phyloP scores from a whole-genome alignment of 2,113 vertebrate species.

The Pituophis catenifer region DNA sequence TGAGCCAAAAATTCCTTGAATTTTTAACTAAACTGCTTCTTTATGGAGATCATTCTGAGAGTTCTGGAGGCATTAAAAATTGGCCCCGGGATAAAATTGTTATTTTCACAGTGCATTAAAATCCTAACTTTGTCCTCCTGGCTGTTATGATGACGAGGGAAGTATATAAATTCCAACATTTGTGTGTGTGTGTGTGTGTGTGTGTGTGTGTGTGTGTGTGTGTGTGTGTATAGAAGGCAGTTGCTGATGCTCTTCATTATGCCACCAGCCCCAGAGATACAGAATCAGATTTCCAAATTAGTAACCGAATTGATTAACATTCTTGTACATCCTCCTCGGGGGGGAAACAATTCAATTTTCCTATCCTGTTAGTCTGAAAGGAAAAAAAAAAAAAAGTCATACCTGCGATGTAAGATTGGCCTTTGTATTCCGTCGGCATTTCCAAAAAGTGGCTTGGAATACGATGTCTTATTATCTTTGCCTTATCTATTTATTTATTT shows the following conservation, averaged over 20 bases:
- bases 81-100: not conserved
- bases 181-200: not conserved
- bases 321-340: not conserved
- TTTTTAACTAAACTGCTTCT: not conserved
- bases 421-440: not conserved
- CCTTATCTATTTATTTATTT: not conserved
- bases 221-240: not conserved
- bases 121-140: not conserved
- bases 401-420: not conserved
- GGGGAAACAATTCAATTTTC: not conserved
- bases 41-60: not conserved
- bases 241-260: not conserved
- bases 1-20: not conserved
- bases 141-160: not conserved
- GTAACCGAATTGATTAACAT: fast-evolving
- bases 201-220: not conserved
- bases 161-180: not conserved
- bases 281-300: not conserved
- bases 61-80: not conserved
- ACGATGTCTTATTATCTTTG: not conserved
- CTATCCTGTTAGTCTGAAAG: not conserved
- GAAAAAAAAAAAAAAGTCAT: not conserved
- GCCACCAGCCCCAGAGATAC: not conserved
- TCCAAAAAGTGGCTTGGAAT: constrained; percentile 15
- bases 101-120: not conserved